Percentiles rank a stretch among this genome's conserved stretches.
Evolutionary conservation across 2,113 vertebrate genomes (phyloP).

Genomic region (Ceratotherium simum): DNA sequence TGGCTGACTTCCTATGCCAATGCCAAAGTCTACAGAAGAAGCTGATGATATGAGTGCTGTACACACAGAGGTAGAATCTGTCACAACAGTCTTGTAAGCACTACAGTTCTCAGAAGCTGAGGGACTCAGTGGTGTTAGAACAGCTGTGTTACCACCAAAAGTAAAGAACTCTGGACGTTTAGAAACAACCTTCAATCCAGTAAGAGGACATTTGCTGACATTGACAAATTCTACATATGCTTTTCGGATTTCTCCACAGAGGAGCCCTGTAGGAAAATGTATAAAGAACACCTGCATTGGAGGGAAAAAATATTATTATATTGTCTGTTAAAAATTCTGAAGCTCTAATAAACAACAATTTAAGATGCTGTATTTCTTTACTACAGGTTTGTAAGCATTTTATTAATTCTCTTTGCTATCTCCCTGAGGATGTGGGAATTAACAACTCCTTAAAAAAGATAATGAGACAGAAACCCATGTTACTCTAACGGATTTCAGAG

Average conservation of each 20-base stretch:
- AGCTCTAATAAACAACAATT: slow-evolving; percentile 47
- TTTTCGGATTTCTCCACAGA: slow-evolving; percentile 98
- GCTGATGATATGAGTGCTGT: slow-evolving; percentile 88
- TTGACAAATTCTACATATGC: slow-evolving; percentile 98
- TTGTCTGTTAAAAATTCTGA: slow-evolving; percentile 71
- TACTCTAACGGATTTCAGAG: background rate
- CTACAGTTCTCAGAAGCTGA: slow-evolving; percentile 95
- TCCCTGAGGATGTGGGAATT: background rate
- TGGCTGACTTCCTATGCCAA: slow-evolving; percentile 83
- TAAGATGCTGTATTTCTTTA: slow-evolving; percentile 39
- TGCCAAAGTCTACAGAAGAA: slow-evolving; percentile 90
- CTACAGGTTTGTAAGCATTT: slow-evolving; percentile 25
- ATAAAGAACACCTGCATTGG: slow-evolving; percentile 96
- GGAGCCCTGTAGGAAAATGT: slow-evolving; percentile 97
- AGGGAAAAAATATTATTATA: slow-evolving; percentile 81
- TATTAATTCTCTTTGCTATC: background rate
- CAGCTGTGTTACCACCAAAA: slow-evolving; percentile 92
- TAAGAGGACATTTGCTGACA: slow-evolving; percentile 93
- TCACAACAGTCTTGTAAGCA: slow-evolving; percentile 95
- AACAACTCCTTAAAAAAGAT: slow-evolving; percentile 18
- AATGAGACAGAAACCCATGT: background rate
- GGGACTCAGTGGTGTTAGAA: slow-evolving; percentile 92
- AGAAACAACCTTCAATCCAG: slow-evolving; percentile 94
- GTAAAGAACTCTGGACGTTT: slow-evolving; percentile 97
- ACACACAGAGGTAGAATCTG: slow-evolving; percentile 85